Evolutionary conservation across 2,797 vertebrate genomes (phyloP).

Genomic region (Acestrorhynchus altus): DNA sequence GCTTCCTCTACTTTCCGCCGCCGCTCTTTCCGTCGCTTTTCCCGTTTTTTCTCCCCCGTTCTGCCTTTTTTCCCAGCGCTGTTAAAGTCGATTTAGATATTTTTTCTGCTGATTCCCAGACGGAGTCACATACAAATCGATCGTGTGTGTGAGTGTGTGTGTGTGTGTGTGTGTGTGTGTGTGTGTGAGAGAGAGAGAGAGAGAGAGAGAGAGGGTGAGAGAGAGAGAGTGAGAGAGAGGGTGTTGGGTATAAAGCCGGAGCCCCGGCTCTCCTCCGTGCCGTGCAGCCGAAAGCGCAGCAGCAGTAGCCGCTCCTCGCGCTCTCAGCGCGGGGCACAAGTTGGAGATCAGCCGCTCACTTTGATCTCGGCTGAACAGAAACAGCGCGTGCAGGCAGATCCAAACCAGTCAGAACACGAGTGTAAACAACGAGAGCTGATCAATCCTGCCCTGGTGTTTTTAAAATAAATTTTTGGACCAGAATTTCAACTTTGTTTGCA

Average conservation of each 20-base stretch:
- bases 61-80: slow-evolving; percentile 65
- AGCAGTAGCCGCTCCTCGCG: slow-evolving; percentile 56
- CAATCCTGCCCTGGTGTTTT: neutral
- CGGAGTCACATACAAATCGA: slow-evolving; percentile 83
- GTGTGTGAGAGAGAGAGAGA: slow-evolving; percentile 62
- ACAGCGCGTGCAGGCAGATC: neutral
- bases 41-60: slow-evolving; percentile 67
- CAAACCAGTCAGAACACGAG: neutral
- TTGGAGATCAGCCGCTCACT: slow-evolving; percentile 57
- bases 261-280: slow-evolving; percentile 80
- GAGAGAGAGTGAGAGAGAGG: slow-evolving; percentile 65
- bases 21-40: slow-evolving; percentile 55
- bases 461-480: neutral
- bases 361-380: slow-evolving; percentile 19
- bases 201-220: slow-evolving; percentile 48
- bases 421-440: neutral
- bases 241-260: slow-evolving; percentile 69
- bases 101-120: slow-evolving; percentile 71
- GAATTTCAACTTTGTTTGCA: slow-evolving; percentile 5
- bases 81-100: slow-evolving; percentile 74
- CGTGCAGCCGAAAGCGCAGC: slow-evolving; percentile 61
- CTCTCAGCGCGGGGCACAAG: slow-evolving; percentile 47
- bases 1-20: slow-evolving; percentile 73
- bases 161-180: slow-evolving; percentile 63
- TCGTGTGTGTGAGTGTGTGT: slow-evolving; percentile 68